These are phyloP conservation scores for Spilogale gracilis DNA, from an alignment of 2,113 vertebrate genomes.

Conservation along the genomic window DNA sequence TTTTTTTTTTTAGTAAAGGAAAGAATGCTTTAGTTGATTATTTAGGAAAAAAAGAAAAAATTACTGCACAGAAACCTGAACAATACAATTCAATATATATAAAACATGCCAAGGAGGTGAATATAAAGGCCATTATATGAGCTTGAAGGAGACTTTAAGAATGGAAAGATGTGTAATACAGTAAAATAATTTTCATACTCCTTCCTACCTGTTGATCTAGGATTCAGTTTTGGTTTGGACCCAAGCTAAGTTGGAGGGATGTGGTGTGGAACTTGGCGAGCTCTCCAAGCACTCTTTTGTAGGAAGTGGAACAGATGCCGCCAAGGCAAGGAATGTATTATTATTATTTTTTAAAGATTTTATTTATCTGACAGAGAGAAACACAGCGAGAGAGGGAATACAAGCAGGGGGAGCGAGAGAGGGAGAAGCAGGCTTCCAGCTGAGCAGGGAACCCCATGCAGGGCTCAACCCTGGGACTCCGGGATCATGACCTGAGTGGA, in stretches of 20 bases:
- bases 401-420: too few relatives aligned
- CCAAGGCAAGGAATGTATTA: background rate
- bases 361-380: too few relatives aligned
- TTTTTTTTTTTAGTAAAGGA: constrained; percentile 56
- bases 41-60: constrained; percentile 68
- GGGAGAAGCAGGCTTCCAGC: too few relatives aligned
- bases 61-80: background rate
- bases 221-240: background rate
- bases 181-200: background rate
- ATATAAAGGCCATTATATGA: background rate
- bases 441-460: too few relatives aligned
- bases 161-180: background rate
- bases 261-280: background rate
- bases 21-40: constrained; percentile 65
- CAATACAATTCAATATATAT: background rate
- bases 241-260: too few relatives aligned
- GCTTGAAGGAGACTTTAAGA: background rate
- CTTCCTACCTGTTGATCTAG: background rate
- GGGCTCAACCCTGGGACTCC: too few relatives aligned
- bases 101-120: background rate
- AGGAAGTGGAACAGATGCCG: background rate
- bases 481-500: too few relatives aligned
- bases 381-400: too few relatives aligned
- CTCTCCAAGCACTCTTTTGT: background rate
- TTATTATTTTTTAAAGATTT: too few relatives aligned